phyloP scores from a whole-genome alignment of 2,888 invertebrate genomes.

The Spodoptera littoralis region DNA sequence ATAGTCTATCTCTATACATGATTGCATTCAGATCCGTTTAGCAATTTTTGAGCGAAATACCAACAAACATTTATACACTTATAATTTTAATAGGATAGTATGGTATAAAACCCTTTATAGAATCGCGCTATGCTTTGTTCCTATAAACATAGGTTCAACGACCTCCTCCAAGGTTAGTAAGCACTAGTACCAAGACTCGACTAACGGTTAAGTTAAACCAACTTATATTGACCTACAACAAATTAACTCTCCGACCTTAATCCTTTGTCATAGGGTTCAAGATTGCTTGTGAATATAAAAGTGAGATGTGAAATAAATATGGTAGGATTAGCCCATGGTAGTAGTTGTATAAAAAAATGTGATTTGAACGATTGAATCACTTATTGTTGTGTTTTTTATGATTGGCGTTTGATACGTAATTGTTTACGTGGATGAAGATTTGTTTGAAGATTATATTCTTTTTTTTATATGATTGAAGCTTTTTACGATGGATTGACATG shows the following conservation, averaged over 20 bases:
- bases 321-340: constrained; percentile 27
- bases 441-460: background rate
- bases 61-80: too few species aligned
- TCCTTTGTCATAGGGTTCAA: constrained; percentile 11
- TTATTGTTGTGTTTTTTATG: constrained; percentile 19
- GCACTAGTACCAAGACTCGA: constrained; percentile 36
- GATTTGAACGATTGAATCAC: constrained; percentile 21
- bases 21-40: too few species aligned
- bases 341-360: constrained; percentile 17
- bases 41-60: too few species aligned
- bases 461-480: background rate
- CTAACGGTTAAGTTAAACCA: constrained; percentile 55
- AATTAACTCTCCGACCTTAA: constrained; percentile 7
- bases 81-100: background rate
- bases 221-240: constrained; percentile 19
- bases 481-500: background rate
- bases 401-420: constrained; percentile 2
- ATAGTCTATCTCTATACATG: too few species aligned
- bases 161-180: constrained; percentile 63
- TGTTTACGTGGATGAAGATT: constrained; percentile 12
- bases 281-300: constrained; percentile 9
- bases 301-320: background rate
- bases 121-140: constrained; percentile 10
- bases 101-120: constrained; percentile 18
- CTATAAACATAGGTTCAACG: constrained; percentile 54